A percentile compares a stretch with the other conserved stretches of the same genome.
Evolutionary conservation across 2,797 vertebrate genomes (phyloP).

Genomic region (Geotrypetes seraphini): DNA sequence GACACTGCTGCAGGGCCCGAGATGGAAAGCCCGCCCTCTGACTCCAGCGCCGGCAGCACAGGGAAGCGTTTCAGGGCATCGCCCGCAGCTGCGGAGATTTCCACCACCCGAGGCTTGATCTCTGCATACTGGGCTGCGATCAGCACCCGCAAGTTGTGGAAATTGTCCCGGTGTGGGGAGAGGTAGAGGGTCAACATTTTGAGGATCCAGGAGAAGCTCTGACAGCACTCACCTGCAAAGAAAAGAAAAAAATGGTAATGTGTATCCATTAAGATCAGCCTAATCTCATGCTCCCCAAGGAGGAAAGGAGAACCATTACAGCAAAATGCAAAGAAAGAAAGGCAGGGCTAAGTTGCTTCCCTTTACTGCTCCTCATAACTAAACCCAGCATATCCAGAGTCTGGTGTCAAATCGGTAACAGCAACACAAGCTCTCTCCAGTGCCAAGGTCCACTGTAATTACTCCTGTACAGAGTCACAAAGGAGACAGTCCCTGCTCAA

Average conservation of each 20-base stretch:
- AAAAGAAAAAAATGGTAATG: too few species aligned
- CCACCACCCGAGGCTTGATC: slow-evolving; percentile 23
- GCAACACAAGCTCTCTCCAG: too few species aligned
- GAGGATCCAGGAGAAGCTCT: too few species aligned
- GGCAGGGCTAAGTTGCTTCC: not conserved
- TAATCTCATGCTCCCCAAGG: not conserved
- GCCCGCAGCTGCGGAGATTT: slow-evolving; percentile 23
- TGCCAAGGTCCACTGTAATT: not conserved
- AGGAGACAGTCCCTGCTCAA: too few species aligned
- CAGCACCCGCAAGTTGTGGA: slow-evolving; percentile 69
- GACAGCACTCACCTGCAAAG: too few species aligned
- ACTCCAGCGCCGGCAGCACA: slow-evolving; percentile 42
- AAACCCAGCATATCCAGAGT: too few species aligned
- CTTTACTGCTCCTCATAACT: too few species aligned
- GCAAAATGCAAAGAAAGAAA: too few species aligned
- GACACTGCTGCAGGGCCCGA: slow-evolving; percentile 52
- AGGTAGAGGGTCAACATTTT: slow-evolving; percentile 67
- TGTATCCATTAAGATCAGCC: not conserved
- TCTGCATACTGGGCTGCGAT: slow-evolving; percentile 61
- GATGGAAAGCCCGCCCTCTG: slow-evolving; percentile 25
- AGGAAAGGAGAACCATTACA: too few species aligned
- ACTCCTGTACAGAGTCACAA: too few species aligned
- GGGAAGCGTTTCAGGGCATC: slow-evolving; percentile 41
- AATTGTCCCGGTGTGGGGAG: slow-evolving; percentile 68
- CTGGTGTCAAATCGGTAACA: too few species aligned